A percentile compares a stretch with the other conserved stretches of the same genome.
These are phyloP conservation scores for Brachyalestes nurse DNA, from an alignment of 2,797 vertebrate species.

Conservation along the genomic window DNA sequence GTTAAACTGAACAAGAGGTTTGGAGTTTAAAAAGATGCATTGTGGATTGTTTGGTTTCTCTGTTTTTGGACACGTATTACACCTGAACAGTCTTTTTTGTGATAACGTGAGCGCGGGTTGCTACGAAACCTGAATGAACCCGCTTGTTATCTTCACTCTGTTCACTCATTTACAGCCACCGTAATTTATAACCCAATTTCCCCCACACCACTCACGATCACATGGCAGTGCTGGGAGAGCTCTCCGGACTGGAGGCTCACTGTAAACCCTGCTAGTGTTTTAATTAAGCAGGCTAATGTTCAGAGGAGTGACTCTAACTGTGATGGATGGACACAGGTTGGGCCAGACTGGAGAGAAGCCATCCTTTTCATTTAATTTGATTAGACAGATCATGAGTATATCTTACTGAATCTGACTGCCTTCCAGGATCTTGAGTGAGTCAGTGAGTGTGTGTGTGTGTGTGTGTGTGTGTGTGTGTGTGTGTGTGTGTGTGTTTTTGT, in stretches of 20 bases:
- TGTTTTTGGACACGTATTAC: neutral
- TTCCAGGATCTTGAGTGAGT: slow-evolving; percentile 42
- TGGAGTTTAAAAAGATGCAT: neutral
- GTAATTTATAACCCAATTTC: slow-evolving; percentile 55
- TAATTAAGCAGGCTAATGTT: slow-evolving; percentile 67
- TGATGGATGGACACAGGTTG: slow-evolving; percentile 67
- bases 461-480: slow-evolving; percentile 12
- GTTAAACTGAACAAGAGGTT: neutral
- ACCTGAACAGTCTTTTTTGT: neutral
- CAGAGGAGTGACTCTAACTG: slow-evolving; percentile 39
- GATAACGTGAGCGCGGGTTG: neutral
- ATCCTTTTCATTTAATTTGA: slow-evolving; percentile 65
- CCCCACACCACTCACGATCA: slow-evolving; percentile 48
- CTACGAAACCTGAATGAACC: slow-evolving; percentile 33
- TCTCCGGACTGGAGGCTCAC: neutral
- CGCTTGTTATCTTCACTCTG: slow-evolving; percentile 12
- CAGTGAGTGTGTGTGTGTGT: slow-evolving; percentile 18
- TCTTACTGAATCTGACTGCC: slow-evolving; percentile 62
- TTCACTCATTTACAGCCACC: slow-evolving; percentile 38
- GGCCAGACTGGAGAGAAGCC: slow-evolving; percentile 66
- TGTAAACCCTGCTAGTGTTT: slow-evolving; percentile 58
- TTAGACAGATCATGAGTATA: slow-evolving; percentile 63
- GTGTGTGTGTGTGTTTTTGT: neutral
- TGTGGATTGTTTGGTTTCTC: neutral
- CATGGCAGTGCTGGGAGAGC: slow-evolving; percentile 15